Percentiles rank a stretch among this genome's conserved stretches.
phyloP scores from a whole-genome alignment of 2,113 vertebrate species.

The Scophthalmus maximus region DNA sequence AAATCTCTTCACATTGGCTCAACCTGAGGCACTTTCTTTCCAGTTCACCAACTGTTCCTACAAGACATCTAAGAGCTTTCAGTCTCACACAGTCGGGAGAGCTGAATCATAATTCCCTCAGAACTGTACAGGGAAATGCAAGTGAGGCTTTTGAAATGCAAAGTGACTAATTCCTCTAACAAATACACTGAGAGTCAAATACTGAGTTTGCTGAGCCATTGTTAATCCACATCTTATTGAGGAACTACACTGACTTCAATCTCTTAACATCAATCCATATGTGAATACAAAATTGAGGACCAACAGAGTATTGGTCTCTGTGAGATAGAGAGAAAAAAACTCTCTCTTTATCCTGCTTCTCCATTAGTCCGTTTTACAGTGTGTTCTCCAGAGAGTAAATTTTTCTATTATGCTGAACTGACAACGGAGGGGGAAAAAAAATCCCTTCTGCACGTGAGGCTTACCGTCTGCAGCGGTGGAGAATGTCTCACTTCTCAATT shows the following conservation, averaged over 20 bases:
- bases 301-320: slow-evolving; percentile 6
- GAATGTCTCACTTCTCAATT: slow-evolving; percentile 23
- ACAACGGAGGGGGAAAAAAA: slow-evolving; percentile 32
- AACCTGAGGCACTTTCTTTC: slow-evolving; percentile 44
- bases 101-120: slow-evolving; percentile 53
- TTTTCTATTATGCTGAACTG: slow-evolving; percentile 41
- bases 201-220: slow-evolving; percentile 56
- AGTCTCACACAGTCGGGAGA: slow-evolving; percentile 45
- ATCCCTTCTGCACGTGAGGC: slow-evolving; percentile 19
- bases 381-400: slow-evolving; percentile 24
- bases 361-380: slow-evolving; percentile 30
- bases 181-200: slow-evolving; percentile 60
- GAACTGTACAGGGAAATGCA: slow-evolving; percentile 45
- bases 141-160: slow-evolving; percentile 73
- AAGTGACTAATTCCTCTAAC: slow-evolving; percentile 66
- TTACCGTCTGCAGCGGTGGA: slow-evolving; percentile 40
- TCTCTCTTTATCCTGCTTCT: slow-evolving; percentile 7
- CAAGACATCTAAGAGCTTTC: slow-evolving; percentile 54
- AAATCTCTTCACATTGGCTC: slow-evolving; percentile 8
- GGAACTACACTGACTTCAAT: slow-evolving; percentile 53
- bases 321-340: slow-evolving; percentile 17
- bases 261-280: slow-evolving; percentile 46
- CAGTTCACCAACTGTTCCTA: slow-evolving; percentile 40
- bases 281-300: slow-evolving; percentile 38
- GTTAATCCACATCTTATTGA: slow-evolving; percentile 62